A percentile compares a stretch with the other conserved stretches of the same genome.
Conservation (phyloP, 1,140 invertebrate genomes). For the Drosophila insularis region DNA sequence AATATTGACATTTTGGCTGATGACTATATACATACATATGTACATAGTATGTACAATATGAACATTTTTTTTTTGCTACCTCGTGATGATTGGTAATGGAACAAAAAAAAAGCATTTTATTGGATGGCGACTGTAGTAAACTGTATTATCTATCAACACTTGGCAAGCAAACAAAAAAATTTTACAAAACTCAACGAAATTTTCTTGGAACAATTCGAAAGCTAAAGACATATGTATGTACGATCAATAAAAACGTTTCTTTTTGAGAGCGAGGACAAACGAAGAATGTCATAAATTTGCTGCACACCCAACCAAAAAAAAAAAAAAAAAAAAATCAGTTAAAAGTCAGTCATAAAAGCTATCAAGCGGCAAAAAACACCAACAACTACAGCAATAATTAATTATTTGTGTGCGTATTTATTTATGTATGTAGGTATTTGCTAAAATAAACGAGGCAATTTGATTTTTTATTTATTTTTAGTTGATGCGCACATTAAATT, state of each 20-base stretch:
- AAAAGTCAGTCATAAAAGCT: conserved; percentile 54
- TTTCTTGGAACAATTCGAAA: conserved; percentile 53
- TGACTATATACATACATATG: too few relatives aligned
- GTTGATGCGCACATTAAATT: conserved; percentile 73
- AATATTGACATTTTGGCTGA: too few relatives aligned
- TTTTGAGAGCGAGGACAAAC: conserved; percentile 23
- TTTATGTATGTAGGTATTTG: conserved; percentile 43
- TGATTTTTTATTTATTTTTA: conserved; percentile 74
- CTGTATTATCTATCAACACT: conserved; percentile 20
- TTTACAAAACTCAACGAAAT: conserved; percentile 33
- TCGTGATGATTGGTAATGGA: too few relatives aligned
- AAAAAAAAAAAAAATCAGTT: neutral
- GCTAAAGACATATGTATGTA: conserved; percentile 27
- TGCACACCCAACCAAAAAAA: conserved; percentile 31
- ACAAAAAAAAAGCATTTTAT: neutral
- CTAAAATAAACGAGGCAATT: conserved; percentile 41
- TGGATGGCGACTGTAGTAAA: neutral
- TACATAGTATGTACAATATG: too few relatives aligned
- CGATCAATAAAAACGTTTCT: neutral
- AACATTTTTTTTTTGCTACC: too few relatives aligned
- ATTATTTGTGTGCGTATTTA: conserved; percentile 29
- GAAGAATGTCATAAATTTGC: conserved; percentile 54
- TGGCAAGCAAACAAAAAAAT: conserved; percentile 19
- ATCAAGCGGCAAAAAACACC: conserved; percentile 22
- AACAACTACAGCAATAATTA: conserved; percentile 50